Base-by-base conservation (phyloP, 2,888 invertebrate species). In the Drosophila multiciliata region DNA sequence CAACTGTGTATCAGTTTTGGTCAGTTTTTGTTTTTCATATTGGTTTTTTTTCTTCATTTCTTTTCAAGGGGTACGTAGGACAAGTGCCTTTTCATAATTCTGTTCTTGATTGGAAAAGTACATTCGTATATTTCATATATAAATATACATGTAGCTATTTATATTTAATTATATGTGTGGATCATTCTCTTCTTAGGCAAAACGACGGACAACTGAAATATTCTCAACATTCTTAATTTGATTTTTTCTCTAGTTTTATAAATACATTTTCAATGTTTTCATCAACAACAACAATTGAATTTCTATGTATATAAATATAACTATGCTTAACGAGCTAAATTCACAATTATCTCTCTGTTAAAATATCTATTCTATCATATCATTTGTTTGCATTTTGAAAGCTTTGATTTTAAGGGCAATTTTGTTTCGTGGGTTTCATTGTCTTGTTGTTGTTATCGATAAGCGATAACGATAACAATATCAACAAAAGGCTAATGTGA, bases 271-370 rank as follows among this genome's bases (percentile, higher is more conserved):
- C 89, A 88, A 84, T 84, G 89, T 88, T 70, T 70, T 71, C 29
- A 88, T 89, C 84, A 57, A 57, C 55, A 84, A 83, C 89, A 85
- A 85, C 84, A 90, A 90, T 90, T 88, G 90, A 90, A 82, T 78
- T 71, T 72, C 60, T 75, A 66, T 75, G 42, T 70, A 63, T 71
- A 69, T 70, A 70, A 52, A 85, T 70, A 87, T 82, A 77, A 68
- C 71, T 81, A 75, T 89, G 74, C 83, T 89, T 83, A 89, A 72
- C 68, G 61, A 70, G 40, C 83, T 83, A 77, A 73, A 71, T 83
- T 83, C 81, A 86, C 84, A 86, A 68, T 84, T 73, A 78, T 67
- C 70, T 77, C 57, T 75, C 79, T 57, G 49, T 40, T 76, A 62
- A 63, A 62, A 68, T 67, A 45, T 58, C 38, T 54, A 53, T 32